Evolutionary conservation across 2,113 vertebrate species (phyloP), one percentile per base, ranked within the genome.

Genomic region (Callospermophilus lateralis): DNA sequence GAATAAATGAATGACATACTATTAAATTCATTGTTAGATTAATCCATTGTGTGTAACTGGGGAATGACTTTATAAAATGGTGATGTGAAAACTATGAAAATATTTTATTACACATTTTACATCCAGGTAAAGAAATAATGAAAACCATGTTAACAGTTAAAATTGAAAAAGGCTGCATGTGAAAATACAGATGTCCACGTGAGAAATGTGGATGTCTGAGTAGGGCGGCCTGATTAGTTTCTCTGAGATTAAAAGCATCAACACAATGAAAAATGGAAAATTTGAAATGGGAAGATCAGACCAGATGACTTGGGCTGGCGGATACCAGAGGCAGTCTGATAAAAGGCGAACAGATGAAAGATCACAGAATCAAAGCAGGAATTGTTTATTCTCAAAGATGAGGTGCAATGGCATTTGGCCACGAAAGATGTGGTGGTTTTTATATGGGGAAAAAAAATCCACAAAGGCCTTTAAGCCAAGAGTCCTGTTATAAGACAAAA

Each of bases 351-450:
- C 48, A 78, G 77, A 96, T 96, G 90, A 98, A 96, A 97, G 94
- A 96, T 96, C 0, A 76, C 20, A 95, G 88, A 97, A 97, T 98
- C 77, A 97, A 98, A 98, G 87, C 4, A 73, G 97, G 90, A 92
- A 63, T 63, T 93, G 19, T 84, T 70, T 94, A 68, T 80, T 88
- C 32, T 93, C 81, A 96, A 93, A 97, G 16, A 76, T 90, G 97
- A 97, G 63, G 55, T 92, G 39, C 65, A 94, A 65, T 9, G 96
- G 96, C 94, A 95, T 96, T 98, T 98, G 83, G 85, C 79, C 72
- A 93, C 30, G 51, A 93, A 95, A 95, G 26, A 24, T 84, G 96
- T 74, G 24, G 16, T 37, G 51, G 72, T 83, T 97, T 95, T 78
- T 97, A 55, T 93, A 61, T 67, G 45, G 28, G 79, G 94, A 87